A percentile compares a stretch with the other conserved stretches of the same genome.
Evolutionary conservation across 2,113 vertebrate species (phyloP).

Genomic region (Dipodomys merriami): DNA sequence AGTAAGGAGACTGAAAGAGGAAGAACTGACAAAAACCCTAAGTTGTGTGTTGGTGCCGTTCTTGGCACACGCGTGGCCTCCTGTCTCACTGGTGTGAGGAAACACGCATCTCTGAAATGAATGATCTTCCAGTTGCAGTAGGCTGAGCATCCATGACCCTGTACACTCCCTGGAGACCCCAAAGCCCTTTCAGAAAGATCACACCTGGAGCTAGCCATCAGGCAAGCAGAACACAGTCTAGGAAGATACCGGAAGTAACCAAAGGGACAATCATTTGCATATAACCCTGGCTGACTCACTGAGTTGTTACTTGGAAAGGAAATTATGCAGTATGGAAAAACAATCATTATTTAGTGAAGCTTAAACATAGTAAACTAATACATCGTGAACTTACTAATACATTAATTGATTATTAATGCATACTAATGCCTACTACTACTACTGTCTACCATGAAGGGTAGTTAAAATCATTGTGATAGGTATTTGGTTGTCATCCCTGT

Average conservation of each 20-base stretch:
- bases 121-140: background rate
- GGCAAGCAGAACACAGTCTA: background rate
- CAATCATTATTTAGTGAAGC: background rate
- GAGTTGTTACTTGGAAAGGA: background rate
- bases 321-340: background rate
- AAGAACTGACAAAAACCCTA: background rate
- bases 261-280: background rate
- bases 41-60: background rate
- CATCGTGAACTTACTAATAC: background rate
- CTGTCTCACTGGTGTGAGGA: background rate
- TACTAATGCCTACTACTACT: no score
- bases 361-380: background rate
- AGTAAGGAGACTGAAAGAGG: background rate
- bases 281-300: background rate
- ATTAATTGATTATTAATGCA: no score
- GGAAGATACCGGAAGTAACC: background rate
- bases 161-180: background rate
- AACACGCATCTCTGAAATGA: constrained; percentile 47
- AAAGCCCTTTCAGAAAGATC: constrained; percentile 57
- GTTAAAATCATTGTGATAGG: background rate
- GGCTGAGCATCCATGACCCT: background rate
- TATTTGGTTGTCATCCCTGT: background rate
- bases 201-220: constrained; percentile 34
- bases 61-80: background rate
- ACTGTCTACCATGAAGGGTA: background rate